Evolutionary conservation across 2,797 vertebrate genomes (phyloP).

Genomic region (Thalassophryne amazonica): DNA sequence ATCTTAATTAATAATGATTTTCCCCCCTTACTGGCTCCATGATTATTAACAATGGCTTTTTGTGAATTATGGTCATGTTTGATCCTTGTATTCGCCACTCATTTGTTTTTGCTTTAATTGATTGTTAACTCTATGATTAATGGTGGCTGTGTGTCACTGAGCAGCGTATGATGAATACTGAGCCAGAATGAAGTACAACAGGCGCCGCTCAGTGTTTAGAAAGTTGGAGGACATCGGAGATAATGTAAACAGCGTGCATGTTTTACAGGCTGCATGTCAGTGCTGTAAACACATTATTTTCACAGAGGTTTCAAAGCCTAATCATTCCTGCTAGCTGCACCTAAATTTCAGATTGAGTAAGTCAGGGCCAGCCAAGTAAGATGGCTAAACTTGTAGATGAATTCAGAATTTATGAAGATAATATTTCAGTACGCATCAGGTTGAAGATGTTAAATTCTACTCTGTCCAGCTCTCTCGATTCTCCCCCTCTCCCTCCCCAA

Average conservation of each 20-base stretch:
- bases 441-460: constrained; percentile 78
- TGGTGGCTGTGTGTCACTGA: constrained; percentile 81
- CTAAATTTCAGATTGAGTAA: constrained; percentile 85
- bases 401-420: constrained; percentile 86
- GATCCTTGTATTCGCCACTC: constrained; percentile 86
- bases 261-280: constrained; percentile 67
- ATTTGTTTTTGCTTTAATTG: constrained; percentile 97
- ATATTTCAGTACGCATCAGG: constrained; percentile 82
- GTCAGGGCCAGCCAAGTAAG: constrained; percentile 74
- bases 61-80: constrained; percentile 93
- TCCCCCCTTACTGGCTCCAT: constrained; percentile 40
- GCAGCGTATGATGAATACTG: constrained; percentile 87
- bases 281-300: constrained; percentile 75
- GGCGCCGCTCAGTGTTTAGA: constrained; percentile 72
- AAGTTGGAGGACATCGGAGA: constrained; percentile 84
- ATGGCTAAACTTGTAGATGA: constrained; percentile 82
- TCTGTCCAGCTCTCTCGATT: constrained; percentile 72
- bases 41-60: constrained; percentile 75
- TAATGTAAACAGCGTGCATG: constrained; percentile 70
- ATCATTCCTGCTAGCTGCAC: constrained; percentile 75
- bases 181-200: constrained; percentile 79
- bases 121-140: constrained; percentile 92
- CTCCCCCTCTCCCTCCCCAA: constrained; percentile 49
- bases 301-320: constrained; percentile 75
- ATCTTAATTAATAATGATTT: constrained; percentile 78